phyloP scores from a whole-genome alignment of 2,888 invertebrate species.

The Subacronicta megacephala region DNA sequence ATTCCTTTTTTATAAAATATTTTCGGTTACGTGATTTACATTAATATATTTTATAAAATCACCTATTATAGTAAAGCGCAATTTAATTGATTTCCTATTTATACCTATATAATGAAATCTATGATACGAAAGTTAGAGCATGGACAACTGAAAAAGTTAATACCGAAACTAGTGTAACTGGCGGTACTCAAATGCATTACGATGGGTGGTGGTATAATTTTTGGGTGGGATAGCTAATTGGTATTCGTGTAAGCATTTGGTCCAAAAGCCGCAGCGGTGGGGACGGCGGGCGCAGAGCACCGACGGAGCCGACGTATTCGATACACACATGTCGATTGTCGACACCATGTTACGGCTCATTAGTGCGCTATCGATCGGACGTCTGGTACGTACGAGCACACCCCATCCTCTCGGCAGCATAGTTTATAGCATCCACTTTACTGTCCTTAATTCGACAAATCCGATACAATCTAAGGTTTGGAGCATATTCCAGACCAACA shows the following conservation, averaged over 20 bases:
- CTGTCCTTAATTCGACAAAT: slow-evolving; percentile 31
- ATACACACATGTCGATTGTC: slow-evolving; percentile 70
- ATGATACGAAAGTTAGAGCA: no score
- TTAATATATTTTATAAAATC: neutral
- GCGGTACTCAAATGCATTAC: slow-evolving; percentile 5
- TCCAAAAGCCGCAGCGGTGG: slow-evolving; percentile 20
- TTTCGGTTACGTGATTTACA: neutral
- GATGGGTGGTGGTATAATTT: slow-evolving; percentile 26
- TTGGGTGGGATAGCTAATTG: slow-evolving; percentile 53
- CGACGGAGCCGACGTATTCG: slow-evolving; percentile 27
- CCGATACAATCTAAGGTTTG: slow-evolving; percentile 27
- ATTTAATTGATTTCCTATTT: no score
- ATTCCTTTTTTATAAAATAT: neutral
- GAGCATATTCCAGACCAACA: slow-evolving; percentile 57
- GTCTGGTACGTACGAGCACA: slow-evolving; percentile 33
- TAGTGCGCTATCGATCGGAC: slow-evolving; percentile 78
- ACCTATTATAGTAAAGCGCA: no score
- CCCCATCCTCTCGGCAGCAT: slow-evolving; percentile 19
- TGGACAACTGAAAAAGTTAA: no score
- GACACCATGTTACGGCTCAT: slow-evolving; percentile 77
- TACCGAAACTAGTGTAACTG: no score
- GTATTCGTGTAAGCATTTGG: slow-evolving; percentile 53
- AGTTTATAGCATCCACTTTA: slow-evolving; percentile 41
- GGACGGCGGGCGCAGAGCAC: slow-evolving; percentile 14
- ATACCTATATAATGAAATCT: no score